Evolutionary conservation across 2,888 invertebrate species (phyloP), one percentile per base, ranked within the genome.

Genomic region (Schrankia costaestrigalis): DNA sequence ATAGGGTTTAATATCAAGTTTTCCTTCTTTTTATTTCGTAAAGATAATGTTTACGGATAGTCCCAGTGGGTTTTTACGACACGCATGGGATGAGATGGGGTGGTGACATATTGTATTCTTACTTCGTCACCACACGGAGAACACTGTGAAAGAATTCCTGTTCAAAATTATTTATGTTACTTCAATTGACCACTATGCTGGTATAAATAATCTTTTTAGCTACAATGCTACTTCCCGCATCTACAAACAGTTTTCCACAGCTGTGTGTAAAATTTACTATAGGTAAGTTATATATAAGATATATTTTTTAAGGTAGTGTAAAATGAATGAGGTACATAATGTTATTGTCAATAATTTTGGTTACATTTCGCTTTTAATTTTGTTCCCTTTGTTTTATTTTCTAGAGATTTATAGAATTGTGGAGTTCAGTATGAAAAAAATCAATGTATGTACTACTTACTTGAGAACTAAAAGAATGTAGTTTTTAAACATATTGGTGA

Each of bases 221-320:
- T n/a, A n/a, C n/a, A n/a, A n/a, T n/a, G n/a, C n/a, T n/a, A n/a
- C n/a, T n/a, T n/a, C n/a, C n/a, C n/a, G n/a, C n/a, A n/a, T n/a
- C n/a, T n/a, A 44, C 33, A 37, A 49, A 37, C 41, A 43, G 33
- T 46, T 54, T 42, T 40, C 41, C 38, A 27, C 27, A 22, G 39
- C 36, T 25, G 35, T 51, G 35, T 46, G n/a, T n/a, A n/a, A 51
- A 46, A 48, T 44, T 37, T 57, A 41, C 40, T 47, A 46, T 46
- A 40, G 33, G 34, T 63, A 59, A 63, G 52, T 61, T 59, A 57
- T 65, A 56, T n/a, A n/a, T n/a, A n/a, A 60, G 56, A 48, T 46
- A 46, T 64, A 60, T 53, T 54, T 51, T 58, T 23, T 67, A 66
- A 66, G 61, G 47, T 63, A 62, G 57, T 40, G 14, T 45, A 51